Evolutionary conservation across 2,888 invertebrate genomes (phyloP), one percentile per base, ranked within the genome.

Genomic region (Drosophila ezoana): DNA sequence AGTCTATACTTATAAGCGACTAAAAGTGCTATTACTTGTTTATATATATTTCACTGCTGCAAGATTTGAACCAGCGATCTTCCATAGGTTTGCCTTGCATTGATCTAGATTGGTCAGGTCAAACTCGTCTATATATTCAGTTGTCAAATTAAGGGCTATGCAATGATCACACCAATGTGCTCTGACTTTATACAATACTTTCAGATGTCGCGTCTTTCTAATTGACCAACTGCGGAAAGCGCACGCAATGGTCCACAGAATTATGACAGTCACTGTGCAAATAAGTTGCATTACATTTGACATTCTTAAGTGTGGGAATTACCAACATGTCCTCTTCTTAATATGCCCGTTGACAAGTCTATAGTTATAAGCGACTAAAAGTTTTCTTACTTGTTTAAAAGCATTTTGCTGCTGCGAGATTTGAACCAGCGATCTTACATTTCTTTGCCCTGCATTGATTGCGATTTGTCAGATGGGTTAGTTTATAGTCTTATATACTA

Each of bases 81-180:
- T 20, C 20, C 5, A 4, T 20, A 1, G 20, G 5, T 20, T 20
- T 20, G 20, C 20, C 5, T 20, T 20, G 20, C 20, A 20, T 20
- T 20, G 20, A 20, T 5, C 20, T 5, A 4, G 20, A 5, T 20
- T 20, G 20, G 5, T 0, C 20, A 20, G 20, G 20, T 20, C 20
- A 20, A 20, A 20, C 20, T 20, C 20, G 4, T 20, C 20, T 20
- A 4, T 20, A 20, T 20, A 20, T 72, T 86, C 84, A 87, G 81
- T 83, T 85, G 81, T 88, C 89, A 88, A 86, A 81, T 88, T 79
- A 88, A 83, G 80, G 63, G 66, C 74, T 59, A 54, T 54, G 72
- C 70, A 49, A 48, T 52, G 41, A 60, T 61, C 72, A 54, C 33
- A 73, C 47, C 60, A 51, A 32, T 20, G 20, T 45, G 57, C 44